Evolutionary conservation across 2,113 vertebrate genomes (phyloP), one percentile per base, ranked within the genome.

Genomic region (Trachemys scripta): DNA sequence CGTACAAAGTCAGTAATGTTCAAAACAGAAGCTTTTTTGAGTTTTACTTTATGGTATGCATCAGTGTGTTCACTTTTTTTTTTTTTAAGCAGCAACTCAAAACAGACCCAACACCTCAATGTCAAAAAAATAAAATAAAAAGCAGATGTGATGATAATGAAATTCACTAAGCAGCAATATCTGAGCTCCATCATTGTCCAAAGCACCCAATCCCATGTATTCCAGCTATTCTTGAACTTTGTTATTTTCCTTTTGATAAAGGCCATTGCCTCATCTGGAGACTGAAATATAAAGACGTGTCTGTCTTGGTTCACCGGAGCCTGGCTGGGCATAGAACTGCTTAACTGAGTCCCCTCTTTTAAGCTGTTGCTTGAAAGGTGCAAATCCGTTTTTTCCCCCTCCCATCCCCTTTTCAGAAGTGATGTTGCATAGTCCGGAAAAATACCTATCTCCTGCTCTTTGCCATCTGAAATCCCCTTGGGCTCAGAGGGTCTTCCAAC

Each of bases 161-260:
- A 16, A 59, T 51, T 35, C 2, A 29, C 57, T 10, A 65, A 65
- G 16, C 29, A 22, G 6, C 51, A 65, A 13, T 57, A 85, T 80
- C 54, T 53, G 8, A 85, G n/a, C 51, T 62, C 20, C 65, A 20
- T 85, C 31, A 65, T 85, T 65, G 45, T 76, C 62, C n/a, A 16
- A 85, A 96, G 95, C 54, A 96, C 49, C 56, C 80, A 62, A 27
- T 86, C 42, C 76, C 45, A 69, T 85, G 65, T 14, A 14, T 95
- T 96, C 76, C 81, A 50, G 8, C 25, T 91, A 91, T 84, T 50
- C 25, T 76, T 90, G 95, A 97, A 94, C 92, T 95, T 96, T 82
- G 92, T 76, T 83, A 79, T 92, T 95, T 94, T 82, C 90, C 49
- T 91, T 82, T 92, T 92, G 92, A 93, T 50, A 90, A 93, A 92